Evolutionary conservation across 2,113 vertebrate species (phyloP).

Genomic region (Eretmochelys imbricata): DNA sequence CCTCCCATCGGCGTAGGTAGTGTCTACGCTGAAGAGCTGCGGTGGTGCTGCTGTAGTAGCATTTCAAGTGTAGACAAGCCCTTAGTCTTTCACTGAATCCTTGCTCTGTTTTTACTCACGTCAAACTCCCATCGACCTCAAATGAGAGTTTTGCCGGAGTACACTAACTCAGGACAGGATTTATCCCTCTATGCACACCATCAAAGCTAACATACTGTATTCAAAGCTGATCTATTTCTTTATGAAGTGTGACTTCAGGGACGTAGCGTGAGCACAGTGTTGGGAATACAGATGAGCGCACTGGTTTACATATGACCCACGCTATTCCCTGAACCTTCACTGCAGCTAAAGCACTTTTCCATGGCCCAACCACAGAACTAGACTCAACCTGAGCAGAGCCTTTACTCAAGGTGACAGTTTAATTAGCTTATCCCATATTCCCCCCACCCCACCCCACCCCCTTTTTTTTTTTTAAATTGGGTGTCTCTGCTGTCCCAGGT

Average conservation of each 20-base stretch:
- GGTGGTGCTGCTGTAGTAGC: too few relatives aligned
- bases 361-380: background rate
- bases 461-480: background rate
- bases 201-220: background rate
- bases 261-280: background rate
- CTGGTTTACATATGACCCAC: background rate
- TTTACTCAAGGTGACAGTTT: background rate
- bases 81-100: background rate
- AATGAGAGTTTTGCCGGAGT: background rate
- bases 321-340: background rate
- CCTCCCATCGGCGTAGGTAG: background rate
- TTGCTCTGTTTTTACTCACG: background rate
- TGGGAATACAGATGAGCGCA: background rate
- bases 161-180: background rate
- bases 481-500: background rate
- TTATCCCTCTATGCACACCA: background rate
- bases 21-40: background rate
- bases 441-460: too few relatives aligned
- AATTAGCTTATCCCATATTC: background rate
- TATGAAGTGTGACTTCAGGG: background rate
- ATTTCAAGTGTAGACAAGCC: background rate
- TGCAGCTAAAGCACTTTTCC: background rate
- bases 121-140: background rate
- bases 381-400: background rate
- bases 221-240: background rate